Base-by-base conservation (phyloP, 2,888 invertebrate species). In the Physocephala rufipes region DNA sequence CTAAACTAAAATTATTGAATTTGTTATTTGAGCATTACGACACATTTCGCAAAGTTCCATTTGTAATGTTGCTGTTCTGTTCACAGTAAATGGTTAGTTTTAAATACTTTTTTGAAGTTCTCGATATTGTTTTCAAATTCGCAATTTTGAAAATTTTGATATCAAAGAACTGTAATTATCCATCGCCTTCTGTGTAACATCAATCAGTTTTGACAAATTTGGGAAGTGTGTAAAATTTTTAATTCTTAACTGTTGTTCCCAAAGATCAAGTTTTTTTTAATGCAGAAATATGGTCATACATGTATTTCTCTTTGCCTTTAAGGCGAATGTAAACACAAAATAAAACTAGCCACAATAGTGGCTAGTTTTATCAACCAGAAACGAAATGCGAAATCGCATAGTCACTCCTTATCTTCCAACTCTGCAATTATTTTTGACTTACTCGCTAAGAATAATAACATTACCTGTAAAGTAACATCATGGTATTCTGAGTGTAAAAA, bases 41-140 rank as follows among this genome's bases (percentile, higher is more conserved):
- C 58, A 70, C 53, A 72, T 67, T 70, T 74, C 74, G 67, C 71
- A 71, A 67, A 70, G 67, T 73, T 70, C 67, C 71, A 70, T 73
- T 74, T 73, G 71, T 70, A 73, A 73, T 19, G 45, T 73, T 71
- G 51, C 66, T 74, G 63, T 67, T 63, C 73, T 67, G 67, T 73
- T 73, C 71, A 73, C 65, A n/a, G 51, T 43, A 47, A 74, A 74
- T 73, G 74, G 69, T 62, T n/a, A n/a, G 73, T 74, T 71, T 71
- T 70, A 71, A 74, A 73, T 71, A 62, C 70, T 21, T 72, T 74
- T 72, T 72, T 69, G 62, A 74, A 74, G 70, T 72, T 70, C 61
- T 74, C 62, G 70, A 70, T 67, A 70, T 67, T 61, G 70, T 74
- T 28, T 72, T 71, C 62, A 70, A 72, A 74, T 72, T 74, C 72